phyloP scores from a whole-genome alignment of 1,140 invertebrate species.

The Halesus radiatus region DNA sequence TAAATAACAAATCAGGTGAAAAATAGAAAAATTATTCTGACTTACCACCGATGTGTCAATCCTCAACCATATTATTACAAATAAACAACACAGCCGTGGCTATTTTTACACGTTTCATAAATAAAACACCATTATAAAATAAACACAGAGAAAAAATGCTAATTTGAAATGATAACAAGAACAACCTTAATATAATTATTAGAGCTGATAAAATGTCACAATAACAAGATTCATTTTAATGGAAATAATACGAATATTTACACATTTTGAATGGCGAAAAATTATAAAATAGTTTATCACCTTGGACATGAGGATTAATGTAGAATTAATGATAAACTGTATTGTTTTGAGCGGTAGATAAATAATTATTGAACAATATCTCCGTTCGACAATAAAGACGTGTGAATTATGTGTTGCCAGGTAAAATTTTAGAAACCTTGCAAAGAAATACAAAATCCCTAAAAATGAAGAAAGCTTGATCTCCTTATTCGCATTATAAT shows the following conservation, averaged over 20 bases:
- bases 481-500: no score
- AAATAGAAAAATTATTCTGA: no score
- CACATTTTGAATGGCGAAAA: neutral
- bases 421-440: no score
- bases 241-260: neutral
- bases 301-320: slow-evolving; percentile 15
- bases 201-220: slow-evolving; percentile 20
- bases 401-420: slow-evolving; percentile 7
- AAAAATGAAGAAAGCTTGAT: no score
- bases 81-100: neutral
- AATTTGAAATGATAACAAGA: slow-evolving; percentile 37
- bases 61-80: no score
- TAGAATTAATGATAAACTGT: no score
- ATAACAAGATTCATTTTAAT: neutral
- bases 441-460: no score
- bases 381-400: slow-evolving; percentile 2
- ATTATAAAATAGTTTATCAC: slow-evolving; percentile 2
- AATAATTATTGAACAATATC: neutral
- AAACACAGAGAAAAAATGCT: slow-evolving; percentile 12
- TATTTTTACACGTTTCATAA: neutral
- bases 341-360: neutral
- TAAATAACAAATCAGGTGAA: no score
- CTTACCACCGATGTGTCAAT: no score
- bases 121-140: neutral
- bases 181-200: neutral